Percentiles rank a stretch among this genome's conserved stretches.
Conservation (phyloP, 2,888 invertebrate species). For the Machimus atricapillus region DNA sequence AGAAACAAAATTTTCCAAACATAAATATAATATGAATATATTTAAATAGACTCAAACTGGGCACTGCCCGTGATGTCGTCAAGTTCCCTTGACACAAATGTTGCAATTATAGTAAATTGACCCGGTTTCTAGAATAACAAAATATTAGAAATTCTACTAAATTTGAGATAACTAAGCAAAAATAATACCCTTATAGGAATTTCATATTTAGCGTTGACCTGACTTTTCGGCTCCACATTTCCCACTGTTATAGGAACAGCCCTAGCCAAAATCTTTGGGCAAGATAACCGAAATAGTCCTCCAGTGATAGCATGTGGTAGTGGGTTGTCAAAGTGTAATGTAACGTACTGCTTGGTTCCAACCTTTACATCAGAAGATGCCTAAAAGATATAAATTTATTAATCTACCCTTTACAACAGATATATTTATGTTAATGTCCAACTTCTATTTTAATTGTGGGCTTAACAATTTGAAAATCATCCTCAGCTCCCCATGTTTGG, state of each 20-base stretch:
- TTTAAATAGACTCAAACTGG: slow-evolving; percentile 61
- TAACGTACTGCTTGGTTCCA: slow-evolving; percentile 66
- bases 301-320: slow-evolving; percentile 69
- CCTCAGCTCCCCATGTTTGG: slow-evolving; percentile 83
- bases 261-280: slow-evolving; percentile 71
- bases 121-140: slow-evolving; percentile 65
- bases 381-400: neutral
- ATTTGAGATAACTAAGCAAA: neutral
- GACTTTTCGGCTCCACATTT: slow-evolving; percentile 66
- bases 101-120: slow-evolving; percentile 72
- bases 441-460: slow-evolving; percentile 76
- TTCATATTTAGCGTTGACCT: slow-evolving; percentile 57
- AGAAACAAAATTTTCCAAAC: neutral
- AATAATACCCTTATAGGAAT: slow-evolving; percentile 39
- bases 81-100: slow-evolving; percentile 74
- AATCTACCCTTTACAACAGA: slow-evolving; percentile 42
- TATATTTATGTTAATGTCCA: neutral
- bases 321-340: slow-evolving; percentile 75
- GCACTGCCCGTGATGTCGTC: slow-evolving; percentile 75
- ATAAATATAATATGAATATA: neutral
- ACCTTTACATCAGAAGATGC: slow-evolving; percentile 65
- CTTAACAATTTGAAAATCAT: slow-evolving; percentile 80
- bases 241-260: slow-evolving; percentile 66
- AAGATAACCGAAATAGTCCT: slow-evolving; percentile 75
- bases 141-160: slow-evolving; percentile 7